Evolutionary conservation across 2,888 invertebrate genomes (phyloP).

Genomic region (Oligia latruncula): DNA sequence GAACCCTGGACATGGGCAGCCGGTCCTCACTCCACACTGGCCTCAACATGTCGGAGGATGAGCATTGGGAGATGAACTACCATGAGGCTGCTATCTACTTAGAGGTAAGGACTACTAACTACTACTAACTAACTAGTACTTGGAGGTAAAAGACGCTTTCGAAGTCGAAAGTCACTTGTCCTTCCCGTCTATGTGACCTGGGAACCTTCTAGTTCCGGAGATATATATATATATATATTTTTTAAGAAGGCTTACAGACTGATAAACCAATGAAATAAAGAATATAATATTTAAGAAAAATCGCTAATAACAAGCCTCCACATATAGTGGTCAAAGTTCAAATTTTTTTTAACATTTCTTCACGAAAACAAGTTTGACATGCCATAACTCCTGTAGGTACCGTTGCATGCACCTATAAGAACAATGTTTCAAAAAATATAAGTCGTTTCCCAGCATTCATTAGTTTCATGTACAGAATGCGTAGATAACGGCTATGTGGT

Average conservation of each 20-base stretch:
- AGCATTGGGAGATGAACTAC: conserved; percentile 97
- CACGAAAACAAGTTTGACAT: not conserved
- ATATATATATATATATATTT: not conserved
- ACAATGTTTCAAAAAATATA: not conserved
- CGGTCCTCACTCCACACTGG: conserved; percentile 91
- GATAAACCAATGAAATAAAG: too few relatives aligned
- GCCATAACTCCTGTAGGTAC: not conserved
- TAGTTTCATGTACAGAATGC: not conserved
- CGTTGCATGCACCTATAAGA: not conserved
- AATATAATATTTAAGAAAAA: too few relatives aligned
- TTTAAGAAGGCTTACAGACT: too few relatives aligned
- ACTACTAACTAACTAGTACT: too few relatives aligned
- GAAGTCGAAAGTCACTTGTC: not conserved
- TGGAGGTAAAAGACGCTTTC: too few relatives aligned
- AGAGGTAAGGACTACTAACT: conserved; percentile 88
- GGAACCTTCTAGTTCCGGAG: not conserved
- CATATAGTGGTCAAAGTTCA: not conserved
- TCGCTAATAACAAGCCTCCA: too few relatives aligned
- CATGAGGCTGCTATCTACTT: conserved; percentile 97
- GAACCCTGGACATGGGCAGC: conserved; percentile 91
- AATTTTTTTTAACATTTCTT: not conserved
- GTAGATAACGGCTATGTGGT: not conserved
- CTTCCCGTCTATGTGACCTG: not conserved
- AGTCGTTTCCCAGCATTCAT: not conserved
- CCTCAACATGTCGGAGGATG: conserved; percentile 88